Evolutionary conservation across 2,113 vertebrate species (phyloP), one percentile per base, ranked within the genome.

Genomic region (Hippocampus guttulatus): DNA sequence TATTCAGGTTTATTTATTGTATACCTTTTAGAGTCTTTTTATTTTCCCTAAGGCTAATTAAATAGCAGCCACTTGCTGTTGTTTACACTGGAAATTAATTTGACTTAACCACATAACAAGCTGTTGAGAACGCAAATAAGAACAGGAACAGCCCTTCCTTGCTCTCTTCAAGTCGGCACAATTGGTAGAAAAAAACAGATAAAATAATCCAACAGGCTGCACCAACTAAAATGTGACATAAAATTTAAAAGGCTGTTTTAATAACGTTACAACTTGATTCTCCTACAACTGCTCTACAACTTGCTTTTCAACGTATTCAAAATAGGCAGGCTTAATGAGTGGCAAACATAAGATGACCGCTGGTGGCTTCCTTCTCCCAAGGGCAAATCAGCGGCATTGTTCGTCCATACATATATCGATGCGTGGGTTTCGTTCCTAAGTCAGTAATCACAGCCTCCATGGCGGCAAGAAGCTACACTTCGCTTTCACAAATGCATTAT

Each of bases 31-130:
- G n/a, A 47, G 21, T 16, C 2, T 5, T 23, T 23, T 45, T 25
- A 47, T 25, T 18, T 65, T 40, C 16, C 40, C 15, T 8, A 47
- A 45, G 64, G 41, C 64, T 64, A 64, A 64, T 64, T 23, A 64
- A 45, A 64, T 45, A 23, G 63, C 40, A 63, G 33, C 38, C 38
- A 20, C 40, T 64, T 20, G 40, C 38, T 41, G 62, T 43, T 64
- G 40, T 45, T 64, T 7, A 45, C 63, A 45, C 21, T 25, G 40
- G 12, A n/a, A 43, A 64, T 43, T 43, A 64, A 64, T 64, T 61
- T n/a, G 40, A 45, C 40, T 64, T 64, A 45, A 65, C 47, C 43
- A 65, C 64, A 18, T 65, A 45, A 64, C n/a, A 64, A 64, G 63
- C 63, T 49, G 43, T 47, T 65, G 43, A 18, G 23, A 65, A 25